phyloP scores from a whole-genome alignment of 2,888 invertebrate species.

The Rambutsinella grinnellia region DNA sequence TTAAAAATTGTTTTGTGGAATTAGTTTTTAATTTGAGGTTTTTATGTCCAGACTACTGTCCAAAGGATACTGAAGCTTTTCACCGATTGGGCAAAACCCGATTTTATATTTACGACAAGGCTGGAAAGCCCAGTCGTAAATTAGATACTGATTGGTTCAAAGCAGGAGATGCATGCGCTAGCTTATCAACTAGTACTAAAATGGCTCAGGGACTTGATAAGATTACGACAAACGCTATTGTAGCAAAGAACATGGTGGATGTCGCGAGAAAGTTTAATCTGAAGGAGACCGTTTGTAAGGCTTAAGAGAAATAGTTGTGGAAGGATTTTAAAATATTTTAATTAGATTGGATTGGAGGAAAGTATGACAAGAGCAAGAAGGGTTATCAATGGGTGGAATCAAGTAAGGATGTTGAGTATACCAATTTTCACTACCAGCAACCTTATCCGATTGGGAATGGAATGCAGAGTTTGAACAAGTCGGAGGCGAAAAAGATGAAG shows the following conservation, averaged over 20 bases:
- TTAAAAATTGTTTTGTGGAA: too few species aligned
- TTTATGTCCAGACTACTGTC: constrained; percentile 9
- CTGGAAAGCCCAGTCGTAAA: not conserved
- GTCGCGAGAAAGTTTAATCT: not conserved
- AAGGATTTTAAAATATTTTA: not conserved
- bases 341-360: constrained; percentile 33
- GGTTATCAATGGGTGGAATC: constrained; percentile 2
- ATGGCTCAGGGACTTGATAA: constrained; percentile 18
- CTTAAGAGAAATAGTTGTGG: not conserved
- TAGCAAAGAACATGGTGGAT: constrained; percentile 19
- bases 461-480: not conserved
- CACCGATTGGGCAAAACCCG: constrained; percentile 32
- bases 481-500: not conserved
- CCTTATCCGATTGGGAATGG: constrained; percentile 14
- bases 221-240: constrained; percentile 27
- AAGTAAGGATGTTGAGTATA: constrained; percentile 6
- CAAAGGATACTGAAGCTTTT: constrained; percentile 3
- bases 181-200: not conserved
- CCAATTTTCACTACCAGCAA: constrained; percentile 25
- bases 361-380: not conserved
- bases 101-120: constrained; percentile 18
- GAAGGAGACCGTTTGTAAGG: constrained; percentile 23
- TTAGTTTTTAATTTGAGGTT: too few species aligned
- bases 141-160: constrained; percentile 11
- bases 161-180: not conserved